Base-by-base conservation (phyloP, 2,113 vertebrate species). In the Gambusia affinis region DNA sequence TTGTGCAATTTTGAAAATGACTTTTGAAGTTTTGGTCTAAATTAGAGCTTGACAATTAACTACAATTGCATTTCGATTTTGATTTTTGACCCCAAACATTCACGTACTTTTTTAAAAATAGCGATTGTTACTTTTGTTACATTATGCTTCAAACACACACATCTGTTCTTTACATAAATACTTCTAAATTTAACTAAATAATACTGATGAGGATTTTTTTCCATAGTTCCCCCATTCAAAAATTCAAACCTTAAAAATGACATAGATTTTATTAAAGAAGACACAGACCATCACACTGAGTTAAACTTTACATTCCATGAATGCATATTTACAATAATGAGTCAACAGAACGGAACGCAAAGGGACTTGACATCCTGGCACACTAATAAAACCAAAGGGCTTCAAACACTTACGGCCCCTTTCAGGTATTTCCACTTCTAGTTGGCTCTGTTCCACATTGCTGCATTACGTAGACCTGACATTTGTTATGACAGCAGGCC, bases 401-500 rank as follows among this genome's bases (percentile, higher is more conserved):
- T 78, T 78, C 54, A 62, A 72, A 71, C 68, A 80, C 82, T 81
- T 78, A 73, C 29, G 68, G 80, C 60, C 60, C 63, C 61, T 67
- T 70, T 57, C 78, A 86, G 74, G 84, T 75, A 69, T 85, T 79
- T 82, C 73, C 60, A 76, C 75, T 76, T 61, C 57, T 33, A 78
- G 28, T 72, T 75, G 60, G 67, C 68, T 72, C 69, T 82, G 84
- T 62, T 70, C 81, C 81, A 75, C 79, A 69, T 24, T 69, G 78
- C 66, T 84, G 80, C 60, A 77, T 82, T 77, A 75, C 57, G 24
- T 39, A 84, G 80, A 88, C 64, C 80, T 84, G 86, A 72, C 85
- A 84, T 89, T 89, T 85, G 86, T 74, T 85, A 72, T 89, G 83
- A 89, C 68, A 91, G 64, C 89, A 88, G 64, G 42, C 82, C 64